Evolutionary conservation across 2,888 invertebrate species (phyloP).

Genomic region (Colletes collaris): DNA sequence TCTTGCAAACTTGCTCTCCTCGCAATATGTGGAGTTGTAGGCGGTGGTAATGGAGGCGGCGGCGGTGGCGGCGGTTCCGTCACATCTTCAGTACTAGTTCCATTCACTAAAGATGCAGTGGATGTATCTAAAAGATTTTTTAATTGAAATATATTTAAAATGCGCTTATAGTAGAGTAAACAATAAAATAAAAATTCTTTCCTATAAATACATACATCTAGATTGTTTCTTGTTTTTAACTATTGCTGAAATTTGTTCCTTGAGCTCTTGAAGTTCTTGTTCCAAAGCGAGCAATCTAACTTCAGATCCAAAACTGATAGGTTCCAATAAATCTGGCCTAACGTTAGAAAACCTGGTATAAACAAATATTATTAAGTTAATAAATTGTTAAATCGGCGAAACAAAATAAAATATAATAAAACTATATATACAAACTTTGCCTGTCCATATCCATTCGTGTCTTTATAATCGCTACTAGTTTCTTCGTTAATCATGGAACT

Average conservation of each 20-base stretch:
- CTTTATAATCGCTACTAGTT: slow-evolving; percentile 68
- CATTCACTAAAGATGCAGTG: slow-evolving; percentile 68
- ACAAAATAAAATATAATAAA: not conserved
- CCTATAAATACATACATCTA: slow-evolving; percentile 70
- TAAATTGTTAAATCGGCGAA: not conserved
- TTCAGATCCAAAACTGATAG: slow-evolving; percentile 82
- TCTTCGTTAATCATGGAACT: slow-evolving; percentile 81
- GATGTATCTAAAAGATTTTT: slow-evolving; percentile 67
- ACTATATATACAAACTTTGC: slow-evolving; percentile 64
- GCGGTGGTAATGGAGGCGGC: slow-evolving; percentile 78
- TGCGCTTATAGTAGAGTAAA: not conserved
- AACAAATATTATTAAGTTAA: slow-evolving; percentile 15
- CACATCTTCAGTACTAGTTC: slow-evolving; percentile 56
- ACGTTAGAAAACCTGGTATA: slow-evolving; percentile 73
- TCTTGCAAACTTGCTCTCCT: slow-evolving; percentile 81
- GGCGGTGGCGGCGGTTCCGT: slow-evolving; percentile 59
- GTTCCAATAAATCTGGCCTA: slow-evolving; percentile 81
- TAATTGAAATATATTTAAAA: slow-evolving; percentile 2
- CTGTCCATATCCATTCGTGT: slow-evolving; percentile 72
- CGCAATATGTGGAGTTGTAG: slow-evolving; percentile 80
- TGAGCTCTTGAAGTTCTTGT: slow-evolving; percentile 80
- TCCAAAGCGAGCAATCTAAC: slow-evolving; percentile 81
- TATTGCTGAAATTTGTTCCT: slow-evolving; percentile 80
- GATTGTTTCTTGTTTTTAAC: slow-evolving; percentile 77
- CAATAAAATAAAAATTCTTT: not conserved